Evolutionary conservation across 2,888 invertebrate species (phyloP).

Genomic region (Sarcophaga variegata): DNA sequence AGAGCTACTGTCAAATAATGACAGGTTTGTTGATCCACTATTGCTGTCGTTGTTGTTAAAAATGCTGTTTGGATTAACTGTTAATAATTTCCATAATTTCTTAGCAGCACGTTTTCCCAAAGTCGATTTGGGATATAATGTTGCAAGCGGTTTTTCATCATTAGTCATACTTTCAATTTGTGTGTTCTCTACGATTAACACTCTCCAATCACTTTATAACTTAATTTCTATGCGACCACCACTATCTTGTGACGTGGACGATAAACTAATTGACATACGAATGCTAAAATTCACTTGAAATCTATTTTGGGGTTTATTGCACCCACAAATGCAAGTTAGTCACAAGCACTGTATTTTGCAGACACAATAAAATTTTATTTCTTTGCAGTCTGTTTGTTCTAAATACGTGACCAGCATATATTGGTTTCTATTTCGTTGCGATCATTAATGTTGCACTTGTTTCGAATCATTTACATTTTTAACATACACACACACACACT

Average conservation of each 20-base stretch:
- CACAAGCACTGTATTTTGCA: not conserved
- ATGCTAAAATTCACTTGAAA: slow-evolving; percentile 6
- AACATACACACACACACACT: not conserved
- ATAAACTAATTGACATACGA: slow-evolving; percentile 36
- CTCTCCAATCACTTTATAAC: not conserved
- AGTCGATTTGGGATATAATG: slow-evolving; percentile 43
- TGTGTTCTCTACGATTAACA: not conserved
- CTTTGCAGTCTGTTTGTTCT: slow-evolving; percentile 76
- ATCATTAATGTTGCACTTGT: slow-evolving; percentile 12
- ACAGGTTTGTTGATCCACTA: not conserved
- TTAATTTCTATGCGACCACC: too few species aligned
- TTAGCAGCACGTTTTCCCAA: slow-evolving; percentile 65
- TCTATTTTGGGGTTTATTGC: slow-evolving; percentile 1
- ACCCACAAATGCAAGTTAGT: slow-evolving; percentile 12
- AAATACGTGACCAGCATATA: slow-evolving; percentile 76
- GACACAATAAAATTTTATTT: slow-evolving; percentile 18
- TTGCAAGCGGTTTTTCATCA: slow-evolving; percentile 38
- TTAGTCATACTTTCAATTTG: slow-evolving; percentile 46
- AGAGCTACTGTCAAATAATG: slow-evolving; percentile 38
- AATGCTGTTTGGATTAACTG: slow-evolving; percentile 32
- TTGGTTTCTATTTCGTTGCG: not conserved
- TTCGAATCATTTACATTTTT: slow-evolving; percentile 33
- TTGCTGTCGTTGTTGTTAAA: not conserved
- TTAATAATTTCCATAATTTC: slow-evolving; percentile 63
- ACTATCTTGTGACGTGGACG: not conserved